Base-by-base conservation (phyloP, 2,113 vertebrate genomes). In the Ahaetulla prasina region DNA sequence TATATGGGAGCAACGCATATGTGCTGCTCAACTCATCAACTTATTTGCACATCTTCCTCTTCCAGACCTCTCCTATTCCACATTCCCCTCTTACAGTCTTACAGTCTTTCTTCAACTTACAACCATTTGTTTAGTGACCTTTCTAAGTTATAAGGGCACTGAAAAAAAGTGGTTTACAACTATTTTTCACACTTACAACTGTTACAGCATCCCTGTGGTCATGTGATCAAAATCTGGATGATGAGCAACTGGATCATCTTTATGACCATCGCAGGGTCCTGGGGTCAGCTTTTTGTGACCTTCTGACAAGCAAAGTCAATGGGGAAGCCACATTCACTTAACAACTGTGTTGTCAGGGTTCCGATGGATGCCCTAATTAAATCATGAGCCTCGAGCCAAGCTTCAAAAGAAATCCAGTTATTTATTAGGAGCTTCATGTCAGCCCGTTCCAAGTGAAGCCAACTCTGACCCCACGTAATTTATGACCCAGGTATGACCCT, bases 1-100 rank as follows among this genome's bases (percentile, higher is more conserved):
- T n/a, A n/a, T n/a, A n/a, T n/a, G n/a, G n/a, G n/a, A n/a, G n/a
- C n/a, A n/a, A n/a, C n/a, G n/a, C n/a, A n/a, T n/a, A 68, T 68
- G 14, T 6, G 12, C 63, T 2, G 0, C 30, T 68, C 30, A 68
- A 6, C 30, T 35, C 30, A 16, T 68, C 63, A 68, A n/a, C 27
- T 20, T 39, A 87, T 91, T 92, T 95, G 92, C 93, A 57, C 87
- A 91, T 94, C 85, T 94, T 57, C 60, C 23, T 55, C 53, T 53
- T 88, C 60, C 85, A 49, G 68, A 39, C 30, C 54, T 23, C 74
- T 60, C 45, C 16, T 23, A 49, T 27, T n/a, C 39, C 8, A 85
- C 86, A 39, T 80, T 39, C 35, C 18, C n/a, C 68, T 39, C 1
- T 80, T 22, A 80, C 68, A 80, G 35, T 20, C 7, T 22, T 80